phyloP scores from a whole-genome alignment of 2,797 vertebrate species.

The Oreortyx pictus region DNA sequence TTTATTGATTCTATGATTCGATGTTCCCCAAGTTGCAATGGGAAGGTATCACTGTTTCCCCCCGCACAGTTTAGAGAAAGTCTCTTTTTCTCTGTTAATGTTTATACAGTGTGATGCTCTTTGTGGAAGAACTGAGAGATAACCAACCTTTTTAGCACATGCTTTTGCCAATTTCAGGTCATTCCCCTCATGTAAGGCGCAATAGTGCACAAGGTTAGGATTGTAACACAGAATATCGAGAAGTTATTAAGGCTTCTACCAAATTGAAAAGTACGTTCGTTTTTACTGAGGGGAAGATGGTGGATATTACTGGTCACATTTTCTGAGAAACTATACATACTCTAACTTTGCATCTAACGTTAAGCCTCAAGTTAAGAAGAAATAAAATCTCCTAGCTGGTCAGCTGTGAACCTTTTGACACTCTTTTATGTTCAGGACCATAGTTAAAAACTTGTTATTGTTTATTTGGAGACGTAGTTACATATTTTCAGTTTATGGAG shows the following conservation, averaged over 20 bases:
- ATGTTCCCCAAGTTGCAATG: not conserved
- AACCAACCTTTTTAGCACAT: not conserved
- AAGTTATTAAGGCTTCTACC: not conserved
- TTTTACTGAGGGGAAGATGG: not conserved
- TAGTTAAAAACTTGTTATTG: not conserved
- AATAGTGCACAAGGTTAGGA: not conserved
- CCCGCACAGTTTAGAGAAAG: not conserved
- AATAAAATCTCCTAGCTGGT: not conserved
- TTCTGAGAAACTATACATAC: not conserved
- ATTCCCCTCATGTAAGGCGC: not conserved
- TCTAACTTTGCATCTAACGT: not conserved
- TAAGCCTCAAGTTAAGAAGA: not conserved
- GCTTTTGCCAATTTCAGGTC: not conserved
- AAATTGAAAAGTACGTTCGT: not conserved
- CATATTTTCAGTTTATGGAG: not conserved
- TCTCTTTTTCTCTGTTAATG: not conserved
- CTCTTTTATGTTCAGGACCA: not conserved
- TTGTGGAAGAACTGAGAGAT: not conserved
- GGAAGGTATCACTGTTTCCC: not conserved
- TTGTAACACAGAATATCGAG: not conserved
- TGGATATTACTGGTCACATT: not conserved
- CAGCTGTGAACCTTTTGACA: not conserved
- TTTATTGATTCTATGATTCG: not conserved
- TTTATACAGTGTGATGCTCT: not conserved
- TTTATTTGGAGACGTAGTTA: not conserved